phyloP scores from a whole-genome alignment of 2,888 invertebrate species.

The Magallana nippona region DNA sequence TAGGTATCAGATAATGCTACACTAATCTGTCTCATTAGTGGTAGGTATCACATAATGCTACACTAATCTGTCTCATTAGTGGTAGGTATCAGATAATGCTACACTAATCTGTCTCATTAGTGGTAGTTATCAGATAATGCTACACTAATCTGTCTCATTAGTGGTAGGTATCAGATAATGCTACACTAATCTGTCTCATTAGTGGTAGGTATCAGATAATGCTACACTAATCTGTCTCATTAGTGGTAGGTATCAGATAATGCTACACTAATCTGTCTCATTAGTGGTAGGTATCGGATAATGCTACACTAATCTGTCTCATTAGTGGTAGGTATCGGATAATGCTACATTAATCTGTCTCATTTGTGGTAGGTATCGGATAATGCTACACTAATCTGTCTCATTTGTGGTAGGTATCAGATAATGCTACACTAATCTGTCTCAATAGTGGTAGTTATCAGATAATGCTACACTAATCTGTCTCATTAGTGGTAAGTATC shows the following conservation, averaged over 20 bases:
- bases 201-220: conserved; percentile 80
- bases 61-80: conserved; percentile 84
- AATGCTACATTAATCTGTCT: conserved; percentile 82
- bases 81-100: conserved; percentile 76
- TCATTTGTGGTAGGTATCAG: conserved; percentile 82
- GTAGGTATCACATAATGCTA: conserved; percentile 62
- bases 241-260: conserved; percentile 80
- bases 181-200: conserved; percentile 83
- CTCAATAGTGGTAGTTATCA: conserved; percentile 82
- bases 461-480: conserved; percentile 81
- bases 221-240: conserved; percentile 83
- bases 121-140: conserved; percentile 76
- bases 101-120: conserved; percentile 84
- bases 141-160: conserved; percentile 83
- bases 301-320: conserved; percentile 82
- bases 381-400: conserved; percentile 81
- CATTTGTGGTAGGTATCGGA: conserved; percentile 81
- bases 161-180: conserved; percentile 79
- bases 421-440: conserved; percentile 81
- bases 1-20: conserved; percentile 55
- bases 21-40: conserved; percentile 85
- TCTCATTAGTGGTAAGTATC: conserved; percentile 82
- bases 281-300: conserved; percentile 81
- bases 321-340: conserved; percentile 81
- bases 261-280: conserved; percentile 82